Conservation (phyloP, 2,888 invertebrate genomes). For the Phaedon cochleariae region DNA sequence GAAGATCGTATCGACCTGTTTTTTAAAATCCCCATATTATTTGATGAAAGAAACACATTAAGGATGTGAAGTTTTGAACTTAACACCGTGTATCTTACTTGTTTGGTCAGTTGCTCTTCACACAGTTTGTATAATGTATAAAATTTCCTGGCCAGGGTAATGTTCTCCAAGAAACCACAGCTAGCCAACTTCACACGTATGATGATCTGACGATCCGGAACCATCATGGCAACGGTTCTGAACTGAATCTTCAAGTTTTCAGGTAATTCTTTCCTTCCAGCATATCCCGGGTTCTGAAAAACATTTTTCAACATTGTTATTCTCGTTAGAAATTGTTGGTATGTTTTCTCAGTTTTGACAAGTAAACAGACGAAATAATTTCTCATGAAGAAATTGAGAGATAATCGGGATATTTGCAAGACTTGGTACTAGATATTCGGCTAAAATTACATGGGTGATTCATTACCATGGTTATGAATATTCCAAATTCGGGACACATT, state of each 20-base stretch:
- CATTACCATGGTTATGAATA: slow-evolving; percentile 94
- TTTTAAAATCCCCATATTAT: no score
- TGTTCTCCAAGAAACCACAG: slow-evolving; percentile 95
- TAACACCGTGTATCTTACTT: slow-evolving; percentile 72
- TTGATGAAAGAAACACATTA: no score
- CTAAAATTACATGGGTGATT: no score
- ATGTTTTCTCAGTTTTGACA: no score
- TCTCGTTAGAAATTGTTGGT: no score
- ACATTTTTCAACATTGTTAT: background rate
- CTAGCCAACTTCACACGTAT: slow-evolving; percentile 95
- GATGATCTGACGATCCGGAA: slow-evolving; percentile 96
- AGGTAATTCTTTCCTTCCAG: slow-evolving; percentile 94
- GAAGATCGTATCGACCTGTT: no score
- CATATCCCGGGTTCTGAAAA: slow-evolving; percentile 93
- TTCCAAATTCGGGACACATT: slow-evolving; percentile 95
- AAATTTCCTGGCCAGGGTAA: slow-evolving; percentile 93
- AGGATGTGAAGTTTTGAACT: no score
- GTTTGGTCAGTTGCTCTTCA: slow-evolving; percentile 96
- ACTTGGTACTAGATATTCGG: no score
- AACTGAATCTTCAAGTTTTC: slow-evolving; percentile 98
- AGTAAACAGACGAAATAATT: no score
- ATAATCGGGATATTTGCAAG: no score
- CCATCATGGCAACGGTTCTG: slow-evolving; percentile 98
- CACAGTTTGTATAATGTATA: slow-evolving; percentile 96
- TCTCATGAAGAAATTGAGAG: no score